Base-by-base conservation (phyloP, 2,888 invertebrate species). In the Pachymerium ferrugineum region DNA sequence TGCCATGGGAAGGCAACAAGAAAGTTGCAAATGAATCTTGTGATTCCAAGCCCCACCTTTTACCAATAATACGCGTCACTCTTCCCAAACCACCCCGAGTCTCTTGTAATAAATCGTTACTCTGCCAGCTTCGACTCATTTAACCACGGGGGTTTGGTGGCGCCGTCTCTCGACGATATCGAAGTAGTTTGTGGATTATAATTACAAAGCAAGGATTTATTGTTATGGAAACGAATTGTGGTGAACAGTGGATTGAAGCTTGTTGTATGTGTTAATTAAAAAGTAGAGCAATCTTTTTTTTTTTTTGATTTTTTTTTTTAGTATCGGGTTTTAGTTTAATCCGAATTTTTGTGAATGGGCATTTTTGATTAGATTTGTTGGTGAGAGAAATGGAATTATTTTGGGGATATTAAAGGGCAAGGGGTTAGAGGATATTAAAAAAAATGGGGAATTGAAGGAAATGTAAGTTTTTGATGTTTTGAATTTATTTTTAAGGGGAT, bases 201-300 rank as follows among this genome's bases (percentile, higher is more conserved):
- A 62, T 62, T 62, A 62, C 62, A 62, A 62, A 62, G 62, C 4
- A 14, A 62, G 62, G 62, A 62, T 62, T 62, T 62, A 62, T 62
- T 62, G 28, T 28, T 28, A 62, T 28, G 62, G 28, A 62, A 62
- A 62, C 62, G 62, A 25, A 62, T 62, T 28, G 25, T 28, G 62
- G 62, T 62, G n/a, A 62, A 62, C 62, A 25, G 62, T 28, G 28
- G 14, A 62, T 22, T 62, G 25, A 28, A 25, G 62, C 62, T 14
- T 28, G 62, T 28, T 28, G 62, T 12, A 62, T 28, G 25, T 62
- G 62, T 62, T 62, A 62, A 62, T 62, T 62, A 62, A 62, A 62
- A 62, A 62, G 28, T 62, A 62, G n/a, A n/a, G n/a, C n/a, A 62
- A 62, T 62, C 62, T 28, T 62, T 28, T 10, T 28, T 62, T 28